Base-by-base conservation (phyloP, 2,113 vertebrate genomes). In the Psettodes erumei region DNA sequence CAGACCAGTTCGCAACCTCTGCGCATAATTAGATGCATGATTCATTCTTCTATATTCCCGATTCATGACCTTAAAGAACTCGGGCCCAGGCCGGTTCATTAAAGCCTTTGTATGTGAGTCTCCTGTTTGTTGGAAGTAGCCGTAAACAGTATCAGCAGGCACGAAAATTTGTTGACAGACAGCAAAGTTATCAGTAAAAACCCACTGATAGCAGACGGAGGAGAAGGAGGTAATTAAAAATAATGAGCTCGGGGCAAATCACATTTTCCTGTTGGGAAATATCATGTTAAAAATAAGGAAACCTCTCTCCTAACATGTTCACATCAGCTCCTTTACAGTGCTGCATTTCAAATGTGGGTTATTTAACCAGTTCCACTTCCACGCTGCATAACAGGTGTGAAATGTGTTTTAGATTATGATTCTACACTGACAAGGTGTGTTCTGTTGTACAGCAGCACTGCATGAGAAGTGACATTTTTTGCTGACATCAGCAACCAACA, bases 201-300 rank as follows among this genome's bases (percentile, higher is more conserved):
- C n/a, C 43, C 55, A 68, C 72, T 77, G 77, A 86, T 82, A 78
- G 71, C 33, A 1, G 48, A 62, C 65, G 8, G 66, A 77, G 79
- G 53, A 25, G 65, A 80, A 40, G 56, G 65, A 80, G 72, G 61
- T 60, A 84, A 83, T 85, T 77, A 83, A 85, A 89, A 88, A 83
- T 86, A 88, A 88, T 77, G 82, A 86, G 56, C 66, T 71, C 18
- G 30, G n/a, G 65, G 40, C 65, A 71, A 79, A 75, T 86, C 53
- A 55, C 28, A 79, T 85, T 89, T 77, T 82, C 59, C 77, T 76
- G 37, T 48, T 50, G 75, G 56, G 45, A 79, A 86, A 76, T 76
- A 72, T 45, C 32, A 61, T 69, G 35, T 77, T 69, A 27, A 35
- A 67, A 78, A 77, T 51, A 63, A 75, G 45, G 3, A 58, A 25